Evolutionary conservation across 2,888 invertebrate genomes (phyloP), one percentile per base, ranked within the genome.

Genomic region (Alentia gelatinosa): DNA sequence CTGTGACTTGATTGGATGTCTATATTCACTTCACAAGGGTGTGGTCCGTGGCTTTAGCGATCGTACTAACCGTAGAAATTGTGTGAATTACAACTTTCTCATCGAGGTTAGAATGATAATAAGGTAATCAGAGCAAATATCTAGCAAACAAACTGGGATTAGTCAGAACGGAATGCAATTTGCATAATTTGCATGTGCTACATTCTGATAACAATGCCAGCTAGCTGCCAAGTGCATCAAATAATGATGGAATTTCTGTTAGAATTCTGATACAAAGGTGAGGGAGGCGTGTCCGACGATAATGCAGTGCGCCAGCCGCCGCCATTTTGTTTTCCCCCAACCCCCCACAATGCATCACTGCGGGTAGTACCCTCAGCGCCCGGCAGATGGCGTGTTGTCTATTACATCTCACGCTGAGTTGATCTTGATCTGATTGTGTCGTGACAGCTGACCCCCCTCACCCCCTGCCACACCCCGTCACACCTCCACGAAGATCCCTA

Each of bases 401-500:
- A 86, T 86, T 86, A 86, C 86, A 86, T 86, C 86, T 86, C 50
- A 42, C 86, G 86, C 47, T 86, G 26, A 47, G 26, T 23, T 42
- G 50, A 50, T 50, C 86, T 86, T 50, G 86, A 86, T 86, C 86
- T 86, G 86, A 86, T 86, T 86, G 86, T 86, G 47, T 47, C 86
- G 30, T 86, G 86, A 86, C 86, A 47, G 33, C 86, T 86, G 86
- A 86, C 86, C 86, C 47, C 84, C 47, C 30, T 23, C 42, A 4
- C 47, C 42, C 47, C n/a, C n/a, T n/a, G n/a, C n/a, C n/a, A n/a
- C n/a, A n/a, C n/a, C n/a, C 26, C 86, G 26, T 26, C 86, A 86
- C 86, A 26, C 86, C 86, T 42, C 30, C 3, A 47, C 86, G 1
- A 19, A n/a, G 26, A 86, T 47, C 86, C 42, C 9, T 26, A 19